Evolutionary conservation across 2,113 vertebrate species (phyloP).

Genomic region (Trogon surrucura): DNA sequence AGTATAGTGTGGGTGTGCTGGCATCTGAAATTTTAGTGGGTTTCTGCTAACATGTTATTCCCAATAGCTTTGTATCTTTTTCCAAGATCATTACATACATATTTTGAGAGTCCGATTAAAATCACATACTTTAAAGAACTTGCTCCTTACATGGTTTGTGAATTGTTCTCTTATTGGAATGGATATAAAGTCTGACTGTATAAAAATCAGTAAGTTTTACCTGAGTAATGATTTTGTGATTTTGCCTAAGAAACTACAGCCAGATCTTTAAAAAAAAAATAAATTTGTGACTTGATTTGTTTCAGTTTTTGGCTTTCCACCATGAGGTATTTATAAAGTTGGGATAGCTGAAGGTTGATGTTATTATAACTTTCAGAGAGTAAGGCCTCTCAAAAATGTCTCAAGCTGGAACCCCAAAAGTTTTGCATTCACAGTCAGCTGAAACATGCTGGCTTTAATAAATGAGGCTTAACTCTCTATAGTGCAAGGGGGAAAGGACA

Average conservation of each 20-base stretch:
- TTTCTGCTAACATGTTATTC: slow-evolving; percentile 14
- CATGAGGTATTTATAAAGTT: neutral
- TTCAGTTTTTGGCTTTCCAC: neutral
- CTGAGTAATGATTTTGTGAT: slow-evolving; percentile 15
- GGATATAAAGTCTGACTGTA: too few species aligned
- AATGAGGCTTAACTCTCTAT: neutral
- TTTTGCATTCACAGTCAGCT: neutral
- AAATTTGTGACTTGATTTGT: neutral
- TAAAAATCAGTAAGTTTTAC: neutral
- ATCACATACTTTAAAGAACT: neutral
- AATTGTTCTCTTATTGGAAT: neutral
- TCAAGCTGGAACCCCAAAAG: neutral
- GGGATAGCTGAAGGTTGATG: neutral
- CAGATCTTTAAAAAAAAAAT: neutral
- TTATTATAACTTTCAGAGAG: neutral
- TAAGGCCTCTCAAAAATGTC: neutral
- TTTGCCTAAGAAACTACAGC: neutral
- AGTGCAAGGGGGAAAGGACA: neutral
- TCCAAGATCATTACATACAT: neutral
- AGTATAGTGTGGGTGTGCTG: neutral
- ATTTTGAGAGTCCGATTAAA: slow-evolving; percentile 2
- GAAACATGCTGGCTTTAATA: neutral
- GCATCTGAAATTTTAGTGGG: neutral
- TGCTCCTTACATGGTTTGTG: neutral
- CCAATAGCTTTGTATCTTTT: neutral